These are phyloP conservation scores for Exaiptasia diaphana DNA, from an alignment of 64 coral and sea anemone genomes.

Conservation along the genomic window DNA sequence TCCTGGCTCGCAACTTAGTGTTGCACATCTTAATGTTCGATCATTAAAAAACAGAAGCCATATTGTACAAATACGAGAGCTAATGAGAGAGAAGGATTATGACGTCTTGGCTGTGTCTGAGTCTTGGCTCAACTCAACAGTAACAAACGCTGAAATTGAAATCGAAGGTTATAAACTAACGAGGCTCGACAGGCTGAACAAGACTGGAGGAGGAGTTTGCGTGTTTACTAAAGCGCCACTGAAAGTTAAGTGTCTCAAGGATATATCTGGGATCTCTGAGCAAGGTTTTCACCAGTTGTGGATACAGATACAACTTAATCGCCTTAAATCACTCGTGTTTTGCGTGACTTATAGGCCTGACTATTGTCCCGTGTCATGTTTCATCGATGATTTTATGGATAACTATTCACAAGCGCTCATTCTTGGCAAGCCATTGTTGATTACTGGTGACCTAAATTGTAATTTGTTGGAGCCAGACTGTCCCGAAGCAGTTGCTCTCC, in stretches of 20 bases:
- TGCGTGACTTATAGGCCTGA: not conserved
- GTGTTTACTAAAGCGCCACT: not conserved
- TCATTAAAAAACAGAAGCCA: constrained; percentile 8
- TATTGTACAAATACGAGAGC: not conserved
- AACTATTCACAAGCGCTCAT: constrained; percentile 11
- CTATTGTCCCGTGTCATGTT: not conserved
- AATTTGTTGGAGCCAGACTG: not conserved
- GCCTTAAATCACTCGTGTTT: constrained; percentile 26
- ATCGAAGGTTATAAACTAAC: constrained; percentile 43
- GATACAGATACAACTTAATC: not conserved
- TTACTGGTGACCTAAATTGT: constrained; percentile 7
- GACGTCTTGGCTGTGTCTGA: constrained; percentile 18
- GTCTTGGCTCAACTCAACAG: not conserved
- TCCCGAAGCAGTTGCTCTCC: constrained; percentile 25
- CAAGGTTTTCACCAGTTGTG: not conserved
- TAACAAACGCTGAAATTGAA: constrained; percentile 41
- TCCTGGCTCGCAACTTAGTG: not conserved
- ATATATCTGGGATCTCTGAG: not conserved
- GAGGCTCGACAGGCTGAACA: constrained; percentile 13
- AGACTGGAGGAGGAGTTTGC: no score
- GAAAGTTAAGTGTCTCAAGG: not conserved
- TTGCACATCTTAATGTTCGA: not conserved
- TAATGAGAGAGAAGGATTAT: constrained; percentile 1
- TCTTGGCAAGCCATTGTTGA: not conserved
- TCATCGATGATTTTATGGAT: constrained; percentile 2